phyloP scores from a whole-genome alignment of 2,797 vertebrate genomes.

The Betta splendens region DNA sequence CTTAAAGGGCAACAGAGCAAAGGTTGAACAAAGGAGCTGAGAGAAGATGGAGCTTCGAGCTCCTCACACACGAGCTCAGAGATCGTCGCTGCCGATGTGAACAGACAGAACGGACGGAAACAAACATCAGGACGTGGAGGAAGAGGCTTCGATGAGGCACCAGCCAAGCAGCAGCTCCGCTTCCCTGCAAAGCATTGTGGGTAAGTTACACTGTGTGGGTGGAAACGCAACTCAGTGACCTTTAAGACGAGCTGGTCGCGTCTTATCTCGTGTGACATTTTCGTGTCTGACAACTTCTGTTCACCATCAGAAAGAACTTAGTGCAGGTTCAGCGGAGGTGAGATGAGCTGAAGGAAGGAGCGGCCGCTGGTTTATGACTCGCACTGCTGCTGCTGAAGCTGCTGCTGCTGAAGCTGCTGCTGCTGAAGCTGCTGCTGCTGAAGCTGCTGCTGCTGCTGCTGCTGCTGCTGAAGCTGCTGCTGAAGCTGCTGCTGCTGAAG shows the following conservation, averaged over 20 bases:
- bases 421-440: no score
- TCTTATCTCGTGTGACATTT: conserved; percentile 34
- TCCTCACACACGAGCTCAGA: conserved; percentile 14
- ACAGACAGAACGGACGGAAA: no score
- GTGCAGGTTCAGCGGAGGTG: neutral
- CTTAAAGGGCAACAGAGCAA: conserved; percentile 3
- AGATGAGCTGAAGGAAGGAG: conserved; percentile 29
- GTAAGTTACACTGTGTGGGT: neutral
- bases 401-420: no score
- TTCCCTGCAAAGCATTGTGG: conserved; percentile 23
- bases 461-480: no score
- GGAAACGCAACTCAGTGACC: conserved; percentile 27
- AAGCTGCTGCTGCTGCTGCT: no score
- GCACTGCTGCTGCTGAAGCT: no score
- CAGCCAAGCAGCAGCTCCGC: no score
- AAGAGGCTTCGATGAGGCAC: no score
- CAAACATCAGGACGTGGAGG: no score
- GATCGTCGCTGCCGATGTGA: conserved; percentile 48
- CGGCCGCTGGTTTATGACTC: conserved; percentile 35
- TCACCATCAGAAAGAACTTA: neutral
- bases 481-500: no score
- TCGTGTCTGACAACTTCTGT: conserved; percentile 20
- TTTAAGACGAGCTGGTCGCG: conserved; percentile 19
- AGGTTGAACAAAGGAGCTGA: conserved; percentile 41
- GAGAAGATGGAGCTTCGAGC: conserved; percentile 42